These are phyloP conservation scores for Nesospiza acunhae DNA, from an alignment of 2,113 vertebrate genomes.

Conservation along the genomic window DNA sequence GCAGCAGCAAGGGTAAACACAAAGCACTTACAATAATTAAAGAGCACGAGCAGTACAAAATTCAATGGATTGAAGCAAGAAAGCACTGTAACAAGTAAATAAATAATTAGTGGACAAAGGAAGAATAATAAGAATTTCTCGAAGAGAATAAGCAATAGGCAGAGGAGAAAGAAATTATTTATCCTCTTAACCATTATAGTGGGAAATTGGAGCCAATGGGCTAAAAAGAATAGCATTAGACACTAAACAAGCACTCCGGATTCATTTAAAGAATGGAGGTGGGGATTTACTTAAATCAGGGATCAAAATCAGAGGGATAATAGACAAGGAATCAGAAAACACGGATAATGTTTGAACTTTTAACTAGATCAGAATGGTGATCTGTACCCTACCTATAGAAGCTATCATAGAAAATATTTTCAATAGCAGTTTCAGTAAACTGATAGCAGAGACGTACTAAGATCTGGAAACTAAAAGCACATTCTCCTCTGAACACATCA, in stretches of 20 bases:
- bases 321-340: not conserved
- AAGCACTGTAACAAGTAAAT: not conserved
- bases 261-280: not conserved
- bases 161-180: not conserved
- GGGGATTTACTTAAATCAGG: conserved; percentile 18
- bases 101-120: conserved; percentile 2
- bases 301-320: not conserved
- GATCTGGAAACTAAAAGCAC: not conserved
- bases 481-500: not conserved
- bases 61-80: not conserved
- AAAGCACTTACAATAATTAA: conserved; percentile 10
- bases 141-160: not conserved
- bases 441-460: not conserved
- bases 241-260: not conserved
- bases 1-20: not conserved
- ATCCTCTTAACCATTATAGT: not conserved
- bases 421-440: not conserved
- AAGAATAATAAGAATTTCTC: not conserved
- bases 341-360: not conserved
- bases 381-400: not conserved
- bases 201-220: not conserved
- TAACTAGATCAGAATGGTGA: not conserved
- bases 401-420: not conserved
- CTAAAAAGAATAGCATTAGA: conserved; percentile 7
- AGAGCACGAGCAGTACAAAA: not conserved